A percentile compares a stretch with the other conserved stretches of the same genome.
These are phyloP conservation scores for Nothobranchius kuhntae DNA, from an alignment of 2,113 vertebrate genomes.

Conservation along the genomic window DNA sequence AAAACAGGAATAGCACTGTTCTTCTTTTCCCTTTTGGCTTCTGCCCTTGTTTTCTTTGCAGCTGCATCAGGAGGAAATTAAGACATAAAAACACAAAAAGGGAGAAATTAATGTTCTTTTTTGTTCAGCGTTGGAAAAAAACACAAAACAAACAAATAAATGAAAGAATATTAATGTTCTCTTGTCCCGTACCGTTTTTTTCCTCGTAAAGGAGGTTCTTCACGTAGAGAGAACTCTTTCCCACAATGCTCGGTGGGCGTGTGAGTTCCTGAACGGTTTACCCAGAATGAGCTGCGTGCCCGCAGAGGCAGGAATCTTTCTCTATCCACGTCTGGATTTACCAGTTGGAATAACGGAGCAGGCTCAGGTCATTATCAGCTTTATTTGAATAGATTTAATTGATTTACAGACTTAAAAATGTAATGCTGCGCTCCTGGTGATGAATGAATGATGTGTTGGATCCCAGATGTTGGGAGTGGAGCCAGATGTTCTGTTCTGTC, in stretches of 20 bases:
- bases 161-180: too few relatives aligned
- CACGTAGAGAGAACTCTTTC: constrained; percentile 39
- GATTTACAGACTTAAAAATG: too few relatives aligned
- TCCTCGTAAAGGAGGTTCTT: constrained; percentile 47
- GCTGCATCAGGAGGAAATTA: too few relatives aligned
- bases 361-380: constrained; percentile 49
- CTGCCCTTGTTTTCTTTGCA: too few relatives aligned
- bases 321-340: constrained; percentile 59
- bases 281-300: constrained; percentile 66
- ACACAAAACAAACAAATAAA: too few relatives aligned
- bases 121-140: too few relatives aligned
- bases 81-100: too few relatives aligned
- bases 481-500: constrained; percentile 63
- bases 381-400: too few relatives aligned
- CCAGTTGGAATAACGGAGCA: constrained; percentile 31
- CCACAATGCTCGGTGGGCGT: constrained; percentile 52
- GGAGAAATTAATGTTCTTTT: too few relatives aligned
- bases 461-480: constrained; percentile 32
- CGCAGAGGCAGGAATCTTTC: constrained; percentile 54
- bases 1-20: too few relatives aligned
- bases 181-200: background rate
- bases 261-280: constrained; percentile 49
- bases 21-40: too few relatives aligned
- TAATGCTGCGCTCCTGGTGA: background rate
- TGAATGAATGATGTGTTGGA: background rate